phyloP scores from a whole-genome alignment of 2,888 invertebrate species.

The Deilephila porcellus region DNA sequence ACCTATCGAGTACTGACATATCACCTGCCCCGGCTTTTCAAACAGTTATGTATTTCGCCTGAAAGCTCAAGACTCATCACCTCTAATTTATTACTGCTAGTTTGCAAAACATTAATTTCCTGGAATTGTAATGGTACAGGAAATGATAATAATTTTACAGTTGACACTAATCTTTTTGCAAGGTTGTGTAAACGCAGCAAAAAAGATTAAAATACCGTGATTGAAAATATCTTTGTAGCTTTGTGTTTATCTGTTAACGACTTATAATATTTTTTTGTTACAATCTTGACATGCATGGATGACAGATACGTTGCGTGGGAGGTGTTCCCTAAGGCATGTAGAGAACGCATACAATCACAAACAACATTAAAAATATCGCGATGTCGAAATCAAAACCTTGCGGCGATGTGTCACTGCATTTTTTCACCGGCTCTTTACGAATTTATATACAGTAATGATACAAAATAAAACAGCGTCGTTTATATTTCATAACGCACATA shows the following conservation, averaged over 20 bases:
- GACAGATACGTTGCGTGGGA: constrained; percentile 20
- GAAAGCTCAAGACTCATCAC: too few species aligned
- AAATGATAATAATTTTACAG: too few species aligned
- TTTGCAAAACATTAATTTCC: too few species aligned
- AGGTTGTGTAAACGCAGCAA: too few species aligned
- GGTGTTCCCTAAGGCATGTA: constrained; percentile 10
- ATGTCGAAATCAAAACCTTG: neutral
- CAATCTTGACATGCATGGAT: neutral
- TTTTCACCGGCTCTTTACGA: neutral
- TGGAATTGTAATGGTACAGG: too few species aligned
- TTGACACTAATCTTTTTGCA: too few species aligned
- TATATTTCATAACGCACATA: neutral
- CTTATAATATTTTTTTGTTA: neutral
- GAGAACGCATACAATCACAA: constrained; percentile 12
- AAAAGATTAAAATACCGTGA: too few species aligned
- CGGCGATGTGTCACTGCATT: neutral
- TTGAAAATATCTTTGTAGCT: neutral
- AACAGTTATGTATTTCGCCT: too few species aligned
- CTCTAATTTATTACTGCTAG: too few species aligned
- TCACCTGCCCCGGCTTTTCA: too few species aligned
- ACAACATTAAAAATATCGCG: neutral
- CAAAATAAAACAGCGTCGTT: neutral
- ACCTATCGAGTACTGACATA: too few species aligned
- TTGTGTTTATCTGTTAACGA: neutral
- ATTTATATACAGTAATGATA: neutral